Percentiles rank a stretch among this genome's conserved stretches.
Conservation (phyloP, 2,113 vertebrate species). For the Pagrus major region DNA sequence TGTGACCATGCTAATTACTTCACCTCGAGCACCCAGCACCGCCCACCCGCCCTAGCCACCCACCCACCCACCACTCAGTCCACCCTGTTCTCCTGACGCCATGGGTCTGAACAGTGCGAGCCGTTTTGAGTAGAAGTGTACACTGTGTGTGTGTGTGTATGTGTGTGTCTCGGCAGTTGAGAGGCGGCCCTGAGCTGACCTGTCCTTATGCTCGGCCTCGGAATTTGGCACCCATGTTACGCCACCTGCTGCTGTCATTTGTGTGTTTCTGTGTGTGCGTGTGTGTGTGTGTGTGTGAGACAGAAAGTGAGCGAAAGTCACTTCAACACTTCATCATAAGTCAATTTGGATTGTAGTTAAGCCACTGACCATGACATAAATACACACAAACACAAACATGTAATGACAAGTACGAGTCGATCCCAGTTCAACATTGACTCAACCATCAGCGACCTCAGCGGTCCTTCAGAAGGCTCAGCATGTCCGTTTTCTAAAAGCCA, state of each 20-base stretch:
- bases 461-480: neutral
- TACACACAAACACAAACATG: slow-evolving; percentile 6
- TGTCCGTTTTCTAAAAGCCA: neutral
- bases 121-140: slow-evolving; percentile 22
- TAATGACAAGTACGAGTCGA: neutral
- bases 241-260: slow-evolving; percentile 75
- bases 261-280: slow-evolving; percentile 13
- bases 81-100: slow-evolving; percentile 41
- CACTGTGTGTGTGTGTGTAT: slow-evolving; percentile 43
- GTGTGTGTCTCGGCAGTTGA: slow-evolving; percentile 22
- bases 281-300: slow-evolving; percentile 17
- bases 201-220: slow-evolving; percentile 40
- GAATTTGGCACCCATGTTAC: slow-evolving; percentile 57
- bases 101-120: slow-evolving; percentile 5
- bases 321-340: neutral
- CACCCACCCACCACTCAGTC: slow-evolving; percentile 16
- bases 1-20: neutral
- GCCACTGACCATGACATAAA: slow-evolving; percentile 14
- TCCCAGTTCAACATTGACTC: slow-evolving; percentile 16
- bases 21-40: neutral
- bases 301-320: neutral
- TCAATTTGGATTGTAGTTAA: slow-evolving; percentile 12
- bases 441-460: neutral
- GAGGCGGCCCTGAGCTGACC: slow-evolving; percentile 44
- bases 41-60: neutral